Evolutionary conservation across 2,113 vertebrate genomes (phyloP).

Genomic region (Microcebus jonahi): DNA sequence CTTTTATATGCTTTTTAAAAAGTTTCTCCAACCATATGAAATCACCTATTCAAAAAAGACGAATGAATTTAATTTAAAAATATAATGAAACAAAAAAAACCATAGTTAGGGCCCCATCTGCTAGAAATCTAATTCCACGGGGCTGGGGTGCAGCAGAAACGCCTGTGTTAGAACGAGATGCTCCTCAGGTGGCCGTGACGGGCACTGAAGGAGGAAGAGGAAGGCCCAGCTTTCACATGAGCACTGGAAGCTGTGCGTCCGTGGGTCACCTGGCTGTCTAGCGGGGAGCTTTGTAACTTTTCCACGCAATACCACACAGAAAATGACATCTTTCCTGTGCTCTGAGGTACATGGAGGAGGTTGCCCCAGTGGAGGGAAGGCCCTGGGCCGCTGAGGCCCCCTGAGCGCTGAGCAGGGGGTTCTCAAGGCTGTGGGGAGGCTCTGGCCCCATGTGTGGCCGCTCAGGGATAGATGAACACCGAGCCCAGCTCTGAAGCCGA

Average conservation of each 20-base stretch:
- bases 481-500: too few species aligned
- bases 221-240: rapidly evolving
- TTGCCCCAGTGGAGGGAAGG: too few species aligned
- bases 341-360: neutral
- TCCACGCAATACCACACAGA: rapidly evolving
- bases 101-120: neutral
- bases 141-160: neutral
- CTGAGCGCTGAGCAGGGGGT: neutral
- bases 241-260: rapidly evolving
- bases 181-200: neutral
- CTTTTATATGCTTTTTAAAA: neutral
- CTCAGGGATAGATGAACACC: too few species aligned
- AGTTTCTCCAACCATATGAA: neutral
- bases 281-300: neutral
- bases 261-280: rapidly evolving
- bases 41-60: neutral
- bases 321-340: too few species aligned
- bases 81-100: neutral
- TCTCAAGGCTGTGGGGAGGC: too few species aligned
- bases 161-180: neutral
- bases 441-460: too few species aligned
- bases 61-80: neutral
- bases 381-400: neutral
- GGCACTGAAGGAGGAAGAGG: neutral
- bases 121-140: neutral